Evolutionary conservation across 2,888 invertebrate species (phyloP), one percentile per base, ranked within the genome.

Genomic region (Drosophila lacicola): DNA sequence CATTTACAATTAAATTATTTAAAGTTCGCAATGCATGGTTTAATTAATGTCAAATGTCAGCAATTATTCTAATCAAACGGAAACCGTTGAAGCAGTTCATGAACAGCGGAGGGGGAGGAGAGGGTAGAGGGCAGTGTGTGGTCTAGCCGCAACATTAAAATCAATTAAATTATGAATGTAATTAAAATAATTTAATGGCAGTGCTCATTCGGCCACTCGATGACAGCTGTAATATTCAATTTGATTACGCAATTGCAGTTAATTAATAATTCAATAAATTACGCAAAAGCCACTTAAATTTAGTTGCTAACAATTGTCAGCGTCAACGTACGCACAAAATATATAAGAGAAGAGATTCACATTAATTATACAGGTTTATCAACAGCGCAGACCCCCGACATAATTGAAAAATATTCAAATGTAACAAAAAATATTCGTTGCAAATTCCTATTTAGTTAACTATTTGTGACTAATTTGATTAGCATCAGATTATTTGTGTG

Each of bases 161-260:
- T 88, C 83, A 88, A 84, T 84, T 88, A 75, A 86, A 84, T 80
- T 88, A 83, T 86, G 88, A 78, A 88, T 88, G 83, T 78, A 80
- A 88, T 86, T 86, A 78, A 86, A 80, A 86, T 80, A 78, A 88
- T 88, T 83, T 83, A 88, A 83, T 83, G 83, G 54, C 65, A 57
- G 61, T 47, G 61, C 77, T 70, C 63, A 61, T 39, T 50, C 17
- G 49, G 37, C 65, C 70, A 70, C 70, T 60, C 63, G 77, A 75
- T 88, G 84, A 88, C 88, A 88, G 83, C 77, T 78, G 71, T 79
- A 70, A 79, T 77, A 84, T 80, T 73, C 73, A 79, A 86, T 85
- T 82, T 71, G 76, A 77, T 86, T 66, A 70, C 64, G 63, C 80
- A 79, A 88, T 86, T 88, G 71, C 68, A 83, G 81, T 85, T 82